Base-by-base conservation (phyloP, 2,888 invertebrate genomes). In the Lydus trimaculatus region DNA sequence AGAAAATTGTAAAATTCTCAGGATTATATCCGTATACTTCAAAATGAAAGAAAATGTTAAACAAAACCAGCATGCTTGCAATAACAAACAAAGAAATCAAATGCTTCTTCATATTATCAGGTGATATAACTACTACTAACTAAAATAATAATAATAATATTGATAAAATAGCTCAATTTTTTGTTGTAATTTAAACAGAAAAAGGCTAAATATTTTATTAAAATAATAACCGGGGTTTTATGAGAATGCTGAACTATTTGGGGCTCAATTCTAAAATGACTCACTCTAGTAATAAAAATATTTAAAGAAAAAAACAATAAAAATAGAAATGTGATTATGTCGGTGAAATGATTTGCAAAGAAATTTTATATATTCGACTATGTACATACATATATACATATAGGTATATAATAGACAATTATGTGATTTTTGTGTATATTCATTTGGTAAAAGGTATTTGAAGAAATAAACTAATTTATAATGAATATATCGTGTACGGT, bases 361-460 rank as follows among this genome's bases (percentile, higher is more conserved):
- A 52, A 20, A 52, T 23, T 23, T 9, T 48, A 48, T 20, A 20
- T 48, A 23, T n/a, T n/a, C n/a, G n/a, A n/a, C n/a, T 15, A 36
- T 36, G 6, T 43, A 17, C 4, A 20, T 20, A 48, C 13, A 56
- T 73, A 63, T 72, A 70, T 58, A 36, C 36, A 15, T 58, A 48
- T 25, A 72, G 76, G 79, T 72, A 79, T 79, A 79, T 77, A 73
- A 77, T 75, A 65, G 20, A 77, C n/a, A n/a, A n/a, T n/a, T 75
- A 79, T 79, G 79, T 80, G 80, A 80, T 79, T 79, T 78, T 78
- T 79, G 78, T 79, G 78, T 80, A 79, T 80, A 79, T 76, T 75
- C 73, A 71, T 43, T 43, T 43, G 79, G 80, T 78, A 78, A 80
- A 76, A 79, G 78, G 79, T 78, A 77, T 71, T 76, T 78, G 72